Base-by-base conservation (phyloP, 2,888 invertebrate species). In the Dromius quadrimaculatus region DNA sequence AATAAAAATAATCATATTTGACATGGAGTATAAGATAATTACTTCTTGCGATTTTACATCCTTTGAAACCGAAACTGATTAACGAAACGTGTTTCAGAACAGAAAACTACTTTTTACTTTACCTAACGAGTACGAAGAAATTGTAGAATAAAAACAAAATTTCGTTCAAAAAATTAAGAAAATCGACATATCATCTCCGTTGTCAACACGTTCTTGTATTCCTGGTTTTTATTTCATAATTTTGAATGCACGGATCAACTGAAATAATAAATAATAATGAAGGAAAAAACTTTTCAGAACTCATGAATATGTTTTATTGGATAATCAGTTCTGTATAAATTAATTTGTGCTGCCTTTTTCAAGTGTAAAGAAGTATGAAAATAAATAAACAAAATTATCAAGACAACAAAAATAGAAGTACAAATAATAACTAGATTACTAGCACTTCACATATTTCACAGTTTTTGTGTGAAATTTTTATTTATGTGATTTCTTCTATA, bases 1-100 rank as follows among this genome's bases (percentile, higher is more conserved):
- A 54, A 54, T 54, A 54, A 54, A 54, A 54, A 54, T 54, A 54
- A 54, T 54, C 50, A 28, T 54, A 54, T 54, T 54, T 54, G 28
- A 28, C 50, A 28, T 54, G 50, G 50, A 23, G 28, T 54, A 28
- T 9, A 23, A 28, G 13, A 23, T 54, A 54, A 54, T 54, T 54
- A 54, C 50, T 54, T 54, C 41, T 41, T 11, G 41, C 28, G 28
- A 54, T 54, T 54, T 54, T 28, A 28, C 50, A 54, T 54, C 50
- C 50, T 54, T 23, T 54, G 50, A 54, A 54, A 54, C 50, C 28
- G 50, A 23, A 54, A 19, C 28, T 22, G 23, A 47, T 47, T 54
- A 54, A 54, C 41, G 41, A 41, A 41, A 41, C 50, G 50, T 54
- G 50, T 54, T 54, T 47, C 28, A 8, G 28, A 20, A 54, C 23